These are phyloP conservation scores for Eupithecia exiguata DNA, from an alignment of 2,888 invertebrate genomes.

Conservation along the genomic window DNA sequence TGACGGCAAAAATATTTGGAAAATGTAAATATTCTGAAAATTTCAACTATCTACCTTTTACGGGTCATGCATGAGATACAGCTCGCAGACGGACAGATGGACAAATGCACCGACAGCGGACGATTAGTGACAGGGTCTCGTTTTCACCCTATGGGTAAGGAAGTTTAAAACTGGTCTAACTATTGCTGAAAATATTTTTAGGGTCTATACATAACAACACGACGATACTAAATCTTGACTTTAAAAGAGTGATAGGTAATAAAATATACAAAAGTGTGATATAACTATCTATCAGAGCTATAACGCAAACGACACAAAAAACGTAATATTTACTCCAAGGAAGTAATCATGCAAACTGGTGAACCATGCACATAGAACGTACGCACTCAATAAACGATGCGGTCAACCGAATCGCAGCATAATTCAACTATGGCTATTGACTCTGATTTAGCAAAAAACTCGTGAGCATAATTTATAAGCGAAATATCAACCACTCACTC, in stretches of 20 bases:
- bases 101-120: too few relatives aligned
- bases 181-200: too few relatives aligned
- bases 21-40: too few relatives aligned
- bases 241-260: neutral
- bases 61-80: too few relatives aligned
- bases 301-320: conserved; percentile 4
- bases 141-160: too few relatives aligned
- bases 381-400: conserved; percentile 17
- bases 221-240: neutral
- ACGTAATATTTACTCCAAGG: neutral
- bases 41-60: too few relatives aligned
- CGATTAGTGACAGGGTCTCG: too few relatives aligned
- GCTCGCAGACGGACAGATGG: too few relatives aligned
- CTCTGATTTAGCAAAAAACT: conserved; percentile 52
- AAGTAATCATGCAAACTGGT: conserved; percentile 17
- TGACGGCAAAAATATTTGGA: too few relatives aligned
- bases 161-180: too few relatives aligned
- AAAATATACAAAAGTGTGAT: neutral
- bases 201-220: too few relatives aligned
- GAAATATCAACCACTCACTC: neutral
- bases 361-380: conserved; percentile 13
- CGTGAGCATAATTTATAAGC: conserved; percentile 47
- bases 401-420: conserved; percentile 29
- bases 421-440: conserved; percentile 34
- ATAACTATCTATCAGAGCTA: too few relatives aligned